Evolutionary conservation across 2,113 vertebrate genomes (phyloP).

Genomic region (Crotalus horridus): DNA sequence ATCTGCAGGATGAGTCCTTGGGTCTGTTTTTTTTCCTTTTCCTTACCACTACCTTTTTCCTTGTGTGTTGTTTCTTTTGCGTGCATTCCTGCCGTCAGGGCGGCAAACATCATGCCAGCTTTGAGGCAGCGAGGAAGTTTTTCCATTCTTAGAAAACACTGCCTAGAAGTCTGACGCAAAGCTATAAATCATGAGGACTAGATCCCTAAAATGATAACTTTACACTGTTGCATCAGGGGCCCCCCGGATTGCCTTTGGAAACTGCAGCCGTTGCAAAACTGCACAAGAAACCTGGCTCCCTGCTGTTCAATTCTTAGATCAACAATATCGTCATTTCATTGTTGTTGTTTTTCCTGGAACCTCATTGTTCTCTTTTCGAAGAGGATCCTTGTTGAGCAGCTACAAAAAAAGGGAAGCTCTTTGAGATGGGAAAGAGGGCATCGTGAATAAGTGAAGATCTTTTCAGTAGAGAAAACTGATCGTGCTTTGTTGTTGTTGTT

Average conservation of each 20-base stretch:
- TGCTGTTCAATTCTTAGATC: not conserved
- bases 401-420: not conserved
- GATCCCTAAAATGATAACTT: not conserved
- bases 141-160: not conserved
- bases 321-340: not conserved
- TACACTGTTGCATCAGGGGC: not conserved
- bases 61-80: not conserved
- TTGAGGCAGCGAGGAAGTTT: not conserved
- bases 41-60: not conserved
- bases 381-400: not conserved
- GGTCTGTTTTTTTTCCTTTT: not conserved
- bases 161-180: not conserved
- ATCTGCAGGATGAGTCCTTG: not conserved
- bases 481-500: too few species aligned
- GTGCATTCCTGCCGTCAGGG: not conserved
- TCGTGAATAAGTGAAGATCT: too few species aligned
- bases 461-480: too few species aligned
- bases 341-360: not conserved
- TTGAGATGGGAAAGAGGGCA: not conserved
- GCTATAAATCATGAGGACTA: not conserved
- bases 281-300: not conserved
- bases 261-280: not conserved
- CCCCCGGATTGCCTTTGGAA: not conserved
- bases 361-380: not conserved
- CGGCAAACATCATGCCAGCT: not conserved